Evolutionary conservation across 2,797 vertebrate genomes (phyloP).

Genomic region (Eulemur coronatus): DNA sequence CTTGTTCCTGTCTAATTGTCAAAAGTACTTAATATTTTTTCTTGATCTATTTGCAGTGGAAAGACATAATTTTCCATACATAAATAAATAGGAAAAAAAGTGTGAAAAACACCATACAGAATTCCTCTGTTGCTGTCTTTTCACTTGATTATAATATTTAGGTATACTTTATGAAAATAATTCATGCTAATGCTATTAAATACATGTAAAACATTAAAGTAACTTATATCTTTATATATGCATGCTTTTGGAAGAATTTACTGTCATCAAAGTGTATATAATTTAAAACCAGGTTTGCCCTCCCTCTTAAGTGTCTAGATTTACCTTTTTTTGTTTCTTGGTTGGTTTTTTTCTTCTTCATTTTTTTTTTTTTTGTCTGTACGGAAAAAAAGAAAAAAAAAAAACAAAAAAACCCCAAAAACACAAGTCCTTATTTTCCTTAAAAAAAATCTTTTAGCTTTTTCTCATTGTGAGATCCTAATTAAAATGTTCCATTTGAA

Average conservation of each 20-base stretch:
- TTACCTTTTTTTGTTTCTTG: background rate
- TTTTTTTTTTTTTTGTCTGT: background rate
- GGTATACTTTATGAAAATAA: background rate
- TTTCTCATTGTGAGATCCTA: slow-evolving; percentile 49
- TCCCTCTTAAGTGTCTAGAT: background rate
- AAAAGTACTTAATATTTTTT: background rate
- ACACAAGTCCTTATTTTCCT: background rate
- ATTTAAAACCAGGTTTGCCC: background rate
- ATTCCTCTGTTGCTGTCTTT: background rate
- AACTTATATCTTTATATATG: background rate
- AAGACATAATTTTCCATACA: background rate
- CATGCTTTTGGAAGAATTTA: background rate
- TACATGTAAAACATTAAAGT: background rate
- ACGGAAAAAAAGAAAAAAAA: background rate
- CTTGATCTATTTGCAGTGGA: background rate
- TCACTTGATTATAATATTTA: background rate
- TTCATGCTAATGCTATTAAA: background rate
- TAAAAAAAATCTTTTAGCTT: slow-evolving; percentile 10
- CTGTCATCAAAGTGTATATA: background rate
- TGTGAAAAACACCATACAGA: background rate
- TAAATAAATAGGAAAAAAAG: background rate
- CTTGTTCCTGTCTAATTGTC: background rate
- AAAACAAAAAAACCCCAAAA: too few species aligned
- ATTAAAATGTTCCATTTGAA: slow-evolving; percentile 80
- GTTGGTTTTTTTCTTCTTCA: background rate